These are phyloP conservation scores for Sanderia malayensis DNA, from an alignment of 30 jellyfish, hydroid and myxozoan genomes.

Conservation along the genomic window DNA sequence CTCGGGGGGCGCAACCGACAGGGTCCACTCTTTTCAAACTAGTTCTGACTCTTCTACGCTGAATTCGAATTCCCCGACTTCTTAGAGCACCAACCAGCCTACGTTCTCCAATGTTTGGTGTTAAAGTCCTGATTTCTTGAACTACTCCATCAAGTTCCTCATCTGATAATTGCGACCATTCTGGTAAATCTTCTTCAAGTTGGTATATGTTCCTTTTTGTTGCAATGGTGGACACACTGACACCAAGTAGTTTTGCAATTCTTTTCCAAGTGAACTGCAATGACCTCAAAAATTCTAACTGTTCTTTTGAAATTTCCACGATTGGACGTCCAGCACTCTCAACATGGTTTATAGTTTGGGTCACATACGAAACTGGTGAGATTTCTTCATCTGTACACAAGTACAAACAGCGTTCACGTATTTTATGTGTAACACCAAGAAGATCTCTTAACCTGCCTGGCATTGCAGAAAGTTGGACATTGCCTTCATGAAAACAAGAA, in stretches of 20 bases:
- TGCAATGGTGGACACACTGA: slow-evolving; percentile 4
- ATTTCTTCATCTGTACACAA: neutral
- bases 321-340: neutral
- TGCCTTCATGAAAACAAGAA: neutral
- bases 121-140: neutral
- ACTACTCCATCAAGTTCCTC: neutral
- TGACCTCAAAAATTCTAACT: slow-evolving; percentile 1
- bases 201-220: neutral
- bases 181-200: neutral
- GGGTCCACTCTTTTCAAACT: neutral
- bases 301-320: slow-evolving; percentile 4
- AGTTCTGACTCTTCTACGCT: neutral
- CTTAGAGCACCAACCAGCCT: neutral
- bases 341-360: neutral
- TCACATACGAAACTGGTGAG: neutral
- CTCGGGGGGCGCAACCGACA: neutral
- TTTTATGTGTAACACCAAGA: neutral
- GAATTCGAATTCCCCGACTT: neutral
- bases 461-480: neutral
- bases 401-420: neutral
- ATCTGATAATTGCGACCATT: slow-evolving; percentile 3
- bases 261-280: slow-evolving; percentile 2
- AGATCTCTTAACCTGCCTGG: neutral
- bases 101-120: neutral
- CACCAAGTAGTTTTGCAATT: slow-evolving; percentile 8